phyloP scores from a whole-genome alignment of 2,797 vertebrate species.

The Oreochromis mossambicus region DNA sequence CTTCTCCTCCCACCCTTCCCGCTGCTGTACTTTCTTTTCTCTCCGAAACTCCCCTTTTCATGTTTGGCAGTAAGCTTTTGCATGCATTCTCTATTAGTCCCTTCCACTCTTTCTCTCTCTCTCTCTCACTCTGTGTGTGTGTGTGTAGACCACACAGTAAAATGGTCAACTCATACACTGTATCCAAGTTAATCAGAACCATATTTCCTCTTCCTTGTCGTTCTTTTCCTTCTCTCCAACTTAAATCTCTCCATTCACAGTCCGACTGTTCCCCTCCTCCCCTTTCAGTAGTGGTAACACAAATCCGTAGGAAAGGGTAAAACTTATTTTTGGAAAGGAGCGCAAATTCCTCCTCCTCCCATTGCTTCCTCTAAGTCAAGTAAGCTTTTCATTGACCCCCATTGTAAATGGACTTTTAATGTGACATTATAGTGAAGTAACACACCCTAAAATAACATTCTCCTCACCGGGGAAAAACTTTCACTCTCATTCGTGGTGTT shows the following conservation, averaged over 20 bases:
- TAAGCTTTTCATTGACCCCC: conserved; percentile 78
- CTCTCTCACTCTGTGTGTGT: neutral
- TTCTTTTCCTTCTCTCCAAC: conserved; percentile 65
- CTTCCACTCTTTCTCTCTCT: conserved; percentile 34
- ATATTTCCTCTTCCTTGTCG: conserved; percentile 72
- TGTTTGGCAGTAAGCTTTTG: conserved; percentile 70
- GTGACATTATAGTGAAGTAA: conserved; percentile 69
- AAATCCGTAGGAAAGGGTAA: conserved; percentile 77
- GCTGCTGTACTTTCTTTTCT: conserved; percentile 71
- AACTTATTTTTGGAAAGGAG: conserved; percentile 79
- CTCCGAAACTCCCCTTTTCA: conserved; percentile 70
- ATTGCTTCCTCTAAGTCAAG: conserved; percentile 76
- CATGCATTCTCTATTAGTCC: conserved; percentile 69
- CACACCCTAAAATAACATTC: conserved; percentile 70
- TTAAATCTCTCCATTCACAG: conserved; percentile 75
- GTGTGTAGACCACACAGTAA: conserved; percentile 70
- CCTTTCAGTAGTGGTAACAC: conserved; percentile 73
- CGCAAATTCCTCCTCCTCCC: conserved; percentile 76
- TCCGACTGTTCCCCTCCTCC: conserved; percentile 64
- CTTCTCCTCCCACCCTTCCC: conserved; percentile 64
- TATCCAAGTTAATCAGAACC: conserved; percentile 76
- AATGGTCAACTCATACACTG: conserved; percentile 71
- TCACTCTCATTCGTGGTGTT: conserved; percentile 25
- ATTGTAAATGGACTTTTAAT: conserved; percentile 78
- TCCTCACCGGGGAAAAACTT: conserved; percentile 48